Conservation (phyloP, 2,888 invertebrate genomes). For the Xestia rhomboidea region DNA sequence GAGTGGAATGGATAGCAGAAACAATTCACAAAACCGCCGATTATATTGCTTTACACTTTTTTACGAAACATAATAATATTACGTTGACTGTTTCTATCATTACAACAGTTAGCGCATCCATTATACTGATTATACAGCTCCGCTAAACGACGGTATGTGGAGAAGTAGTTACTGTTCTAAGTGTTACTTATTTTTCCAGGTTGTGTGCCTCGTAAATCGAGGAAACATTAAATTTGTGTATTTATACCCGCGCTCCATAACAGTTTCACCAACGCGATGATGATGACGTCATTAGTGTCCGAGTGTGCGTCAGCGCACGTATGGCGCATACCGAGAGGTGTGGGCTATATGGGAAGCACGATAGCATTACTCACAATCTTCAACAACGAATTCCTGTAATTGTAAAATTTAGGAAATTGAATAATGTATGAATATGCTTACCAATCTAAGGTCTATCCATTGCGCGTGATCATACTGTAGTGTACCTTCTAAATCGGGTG, state of each 20-base stretch:
- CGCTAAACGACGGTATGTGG: constrained; percentile 16
- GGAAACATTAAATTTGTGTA: constrained; percentile 50
- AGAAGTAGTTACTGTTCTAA: constrained; percentile 17
- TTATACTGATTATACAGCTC: constrained; percentile 38
- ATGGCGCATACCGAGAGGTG: constrained; percentile 50
- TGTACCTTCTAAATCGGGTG: constrained; percentile 97
- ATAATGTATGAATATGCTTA: constrained; percentile 71
- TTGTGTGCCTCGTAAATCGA: constrained; percentile 23
- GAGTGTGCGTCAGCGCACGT: constrained; percentile 45
- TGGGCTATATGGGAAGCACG: constrained; percentile 51
- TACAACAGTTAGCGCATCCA: constrained; percentile 31
- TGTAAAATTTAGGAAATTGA: constrained; percentile 25
- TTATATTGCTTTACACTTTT: constrained; percentile 36
- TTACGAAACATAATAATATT: constrained; percentile 27
- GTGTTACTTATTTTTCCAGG: constrained; percentile 31
- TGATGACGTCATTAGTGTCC: constrained; percentile 55
- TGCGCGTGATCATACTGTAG: constrained; percentile 98
- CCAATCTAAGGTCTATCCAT: constrained; percentile 98
- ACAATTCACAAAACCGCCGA: constrained; percentile 43
- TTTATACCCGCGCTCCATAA: constrained; percentile 47
- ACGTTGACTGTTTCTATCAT: constrained; percentile 41
- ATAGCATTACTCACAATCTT: constrained; percentile 61
- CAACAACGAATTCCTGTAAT: constrained; percentile 48
- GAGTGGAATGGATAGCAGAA: constrained; percentile 51
- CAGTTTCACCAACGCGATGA: constrained; percentile 50